Evolutionary conservation across 2,797 vertebrate genomes (phyloP).

Genomic region (Dermochelys coriacea): DNA sequence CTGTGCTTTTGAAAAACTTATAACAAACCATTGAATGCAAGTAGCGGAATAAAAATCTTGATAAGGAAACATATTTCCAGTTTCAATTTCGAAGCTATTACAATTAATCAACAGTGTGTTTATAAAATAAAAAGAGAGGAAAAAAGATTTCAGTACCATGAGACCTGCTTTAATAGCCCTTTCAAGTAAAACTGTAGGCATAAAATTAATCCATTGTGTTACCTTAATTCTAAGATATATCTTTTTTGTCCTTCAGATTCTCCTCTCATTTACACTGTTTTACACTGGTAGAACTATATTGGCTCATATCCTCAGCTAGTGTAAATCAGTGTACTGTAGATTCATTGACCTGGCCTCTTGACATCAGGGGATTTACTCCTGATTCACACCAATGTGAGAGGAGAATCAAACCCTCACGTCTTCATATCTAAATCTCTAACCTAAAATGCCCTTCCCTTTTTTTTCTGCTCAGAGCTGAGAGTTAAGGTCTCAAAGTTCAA

Average conservation of each 20-base stretch:
- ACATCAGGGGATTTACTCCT: slow-evolving; percentile 14
- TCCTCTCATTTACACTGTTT: not conserved
- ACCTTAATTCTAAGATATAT: slow-evolving; percentile 34
- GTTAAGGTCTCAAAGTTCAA: not conserved
- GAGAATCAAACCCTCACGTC: not conserved
- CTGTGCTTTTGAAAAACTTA: slow-evolving; percentile 19
- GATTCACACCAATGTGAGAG: not conserved
- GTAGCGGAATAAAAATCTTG: slow-evolving; percentile 9
- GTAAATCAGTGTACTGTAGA: not conserved
- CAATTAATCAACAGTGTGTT: not conserved
- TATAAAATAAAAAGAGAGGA: not conserved
- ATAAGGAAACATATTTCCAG: slow-evolving; percentile 39
- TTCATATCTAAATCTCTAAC: not conserved
- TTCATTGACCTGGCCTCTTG: not conserved
- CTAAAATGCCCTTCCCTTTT: not conserved
- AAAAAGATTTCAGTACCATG: not conserved
- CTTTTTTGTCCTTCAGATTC: slow-evolving; percentile 19
- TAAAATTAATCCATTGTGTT: slow-evolving; percentile 31
- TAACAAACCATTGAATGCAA: not conserved
- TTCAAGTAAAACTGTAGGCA: slow-evolving; percentile 9
- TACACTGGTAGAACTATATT: not conserved
- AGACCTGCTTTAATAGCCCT: slow-evolving; percentile 30
- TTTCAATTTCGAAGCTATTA: slow-evolving; percentile 53
- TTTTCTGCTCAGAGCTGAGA: not conserved
- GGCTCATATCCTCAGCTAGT: not conserved